Evolutionary conservation across 1,140 invertebrate genomes (phyloP), one percentile per base, ranked within the genome.

Genomic region (Phocides pigmalion): DNA sequence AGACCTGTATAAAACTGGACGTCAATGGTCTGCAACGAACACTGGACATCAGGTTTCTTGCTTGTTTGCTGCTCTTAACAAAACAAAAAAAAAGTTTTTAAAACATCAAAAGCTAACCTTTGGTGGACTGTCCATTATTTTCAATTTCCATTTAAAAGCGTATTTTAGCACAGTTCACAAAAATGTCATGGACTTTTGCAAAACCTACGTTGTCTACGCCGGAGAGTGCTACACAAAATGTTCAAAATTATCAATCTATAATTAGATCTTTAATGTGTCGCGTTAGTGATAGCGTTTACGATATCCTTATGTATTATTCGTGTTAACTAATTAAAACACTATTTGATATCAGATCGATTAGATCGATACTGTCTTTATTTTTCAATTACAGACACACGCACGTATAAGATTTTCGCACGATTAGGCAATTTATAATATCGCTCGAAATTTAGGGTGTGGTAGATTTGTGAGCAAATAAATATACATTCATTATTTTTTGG

Each of bases 251-350:
- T 4, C 17, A 14, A 35, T 17, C 42, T 44, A 44, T 9, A n/a
- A 44, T 41, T 41, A 14, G 37, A 41, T 44, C 16, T 19, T 17
- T 20, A 44, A 20, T 44, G 16, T 44, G 17, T 44, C 42, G 41
- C 41, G 9, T 11, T 17, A 44, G 8, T 44, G 42, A 44, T 44
- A 44, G 1, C 17, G 42, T 16, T n/a, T n/a, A 44, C 17, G 32
- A 35, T 44, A 47, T 47, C 44, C 11, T 47, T 47, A 47, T 47
- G 44, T 47, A 12, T 47, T 47, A 20, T 47, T 47, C 17, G 19
- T 47, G 44, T 47, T 47, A 22, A 47, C 8, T 47, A 47, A 47
- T 47, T 47, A 47, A 47, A 47, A 47, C 44, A 47, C 2, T 47
- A 47, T 12, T 47, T 47, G 44, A 22, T 47, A 47, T 47, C 44